Conservation (phyloP, 2,888 invertebrate genomes). For the Sturmia bella region DNA sequence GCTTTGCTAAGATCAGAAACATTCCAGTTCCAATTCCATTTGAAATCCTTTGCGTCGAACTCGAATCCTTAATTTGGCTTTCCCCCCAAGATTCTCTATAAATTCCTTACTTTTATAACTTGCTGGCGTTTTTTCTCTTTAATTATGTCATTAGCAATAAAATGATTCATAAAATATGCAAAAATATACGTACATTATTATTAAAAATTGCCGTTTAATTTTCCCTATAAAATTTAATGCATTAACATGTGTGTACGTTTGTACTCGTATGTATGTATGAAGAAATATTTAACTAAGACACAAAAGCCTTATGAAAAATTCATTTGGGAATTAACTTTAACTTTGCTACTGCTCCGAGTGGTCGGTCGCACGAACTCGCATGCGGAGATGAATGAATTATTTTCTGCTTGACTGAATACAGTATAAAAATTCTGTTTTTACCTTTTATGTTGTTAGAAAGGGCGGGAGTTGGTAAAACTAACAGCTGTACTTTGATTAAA, state of each 20-base stretch:
- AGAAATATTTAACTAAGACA: constrained; percentile 8
- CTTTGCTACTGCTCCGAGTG: not conserved
- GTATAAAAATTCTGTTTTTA: constrained; percentile 29
- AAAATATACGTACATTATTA: constrained; percentile 24
- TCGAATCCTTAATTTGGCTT: too few species aligned
- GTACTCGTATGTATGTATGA: not conserved
- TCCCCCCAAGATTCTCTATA: too few species aligned
- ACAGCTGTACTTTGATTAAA: constrained; percentile 69
- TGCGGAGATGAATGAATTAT: constrained; percentile 17
- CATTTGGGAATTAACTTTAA: constrained; percentile 52
- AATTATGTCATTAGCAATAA: constrained; percentile 35
- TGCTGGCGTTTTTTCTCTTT: constrained; percentile 15
- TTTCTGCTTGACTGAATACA: constrained; percentile 36
- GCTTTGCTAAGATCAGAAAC: too few species aligned
- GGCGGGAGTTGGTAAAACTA: constrained; percentile 64
- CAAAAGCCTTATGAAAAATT: constrained; percentile 37
- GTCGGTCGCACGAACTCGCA: not conserved
- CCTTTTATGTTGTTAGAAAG: constrained; percentile 40
- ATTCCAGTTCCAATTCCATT: too few species aligned
- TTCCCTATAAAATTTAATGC: constrained; percentile 16
- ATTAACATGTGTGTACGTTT: not conserved
- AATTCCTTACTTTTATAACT: not conserved
- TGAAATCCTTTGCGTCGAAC: too few species aligned
- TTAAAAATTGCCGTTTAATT: constrained; percentile 42
- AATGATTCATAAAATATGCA: constrained; percentile 41